Conservation (phyloP, 2,797 vertebrate genomes). For the Vireo griseus region DNA sequence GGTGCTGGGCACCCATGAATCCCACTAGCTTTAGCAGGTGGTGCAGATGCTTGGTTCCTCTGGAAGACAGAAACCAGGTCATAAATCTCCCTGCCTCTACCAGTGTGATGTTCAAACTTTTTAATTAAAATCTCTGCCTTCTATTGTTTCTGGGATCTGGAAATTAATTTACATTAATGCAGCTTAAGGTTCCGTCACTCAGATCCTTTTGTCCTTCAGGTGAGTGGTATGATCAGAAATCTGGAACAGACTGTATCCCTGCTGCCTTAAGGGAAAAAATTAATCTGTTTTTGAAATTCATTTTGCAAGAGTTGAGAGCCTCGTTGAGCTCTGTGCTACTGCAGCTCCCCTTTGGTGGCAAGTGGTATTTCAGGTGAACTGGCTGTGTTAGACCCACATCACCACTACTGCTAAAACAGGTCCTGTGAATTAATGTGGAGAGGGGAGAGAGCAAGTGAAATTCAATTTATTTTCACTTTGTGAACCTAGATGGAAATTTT, state of each 20-base stretch:
- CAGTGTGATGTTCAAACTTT: neutral
- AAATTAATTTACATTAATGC: neutral
- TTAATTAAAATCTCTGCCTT: neutral
- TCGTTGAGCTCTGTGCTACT: rapidly evolving
- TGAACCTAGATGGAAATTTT: neutral
- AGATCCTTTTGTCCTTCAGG: conserved; percentile 1
- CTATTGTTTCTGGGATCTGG: neutral
- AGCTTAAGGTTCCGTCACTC: neutral
- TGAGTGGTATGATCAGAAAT: neutral
- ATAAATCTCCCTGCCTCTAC: neutral
- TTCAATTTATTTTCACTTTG: neutral
- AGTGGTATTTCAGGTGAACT: neutral
- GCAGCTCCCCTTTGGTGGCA: neutral
- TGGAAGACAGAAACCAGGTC: neutral
- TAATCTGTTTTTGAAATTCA: neutral
- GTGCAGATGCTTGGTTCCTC: neutral
- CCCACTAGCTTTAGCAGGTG: neutral
- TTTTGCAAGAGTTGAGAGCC: neutral
- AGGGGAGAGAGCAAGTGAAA: neutral
- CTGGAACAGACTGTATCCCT: neutral
- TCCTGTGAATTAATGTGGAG: neutral
- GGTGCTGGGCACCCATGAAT: neutral
- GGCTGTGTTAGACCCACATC: neutral
- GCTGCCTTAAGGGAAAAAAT: neutral
- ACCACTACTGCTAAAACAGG: neutral